Conservation (phyloP, 2,113 vertebrate species). For the Copsychus sechellarum region DNA sequence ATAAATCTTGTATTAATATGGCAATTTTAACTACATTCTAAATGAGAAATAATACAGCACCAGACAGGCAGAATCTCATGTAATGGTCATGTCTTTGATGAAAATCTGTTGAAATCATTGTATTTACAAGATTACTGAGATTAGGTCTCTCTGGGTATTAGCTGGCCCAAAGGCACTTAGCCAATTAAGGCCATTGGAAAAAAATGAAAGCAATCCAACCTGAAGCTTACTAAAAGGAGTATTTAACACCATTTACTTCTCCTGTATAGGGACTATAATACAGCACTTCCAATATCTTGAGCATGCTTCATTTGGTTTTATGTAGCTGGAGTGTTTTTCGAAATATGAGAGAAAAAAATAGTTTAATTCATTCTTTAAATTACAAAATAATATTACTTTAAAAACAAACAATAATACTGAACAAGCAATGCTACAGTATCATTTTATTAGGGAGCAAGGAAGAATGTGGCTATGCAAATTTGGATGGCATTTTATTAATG, state of each 20-base stretch:
- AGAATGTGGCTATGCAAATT: background rate
- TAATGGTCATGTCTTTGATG: slow-evolving; percentile 51
- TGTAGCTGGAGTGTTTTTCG: background rate
- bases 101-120: slow-evolving; percentile 61
- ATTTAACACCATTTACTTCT: slow-evolving; percentile 36
- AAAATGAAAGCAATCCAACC: slow-evolving; percentile 48
- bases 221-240: slow-evolving; percentile 46
- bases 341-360: background rate
- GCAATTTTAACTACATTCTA: background rate
- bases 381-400: background rate
- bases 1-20: background rate
- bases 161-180: slow-evolving; percentile 59
- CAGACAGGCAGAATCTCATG: background rate
- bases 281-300: background rate
- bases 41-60: background rate
- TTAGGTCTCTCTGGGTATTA: slow-evolving; percentile 51
- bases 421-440: background rate
- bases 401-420: background rate
- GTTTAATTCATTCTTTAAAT: background rate
- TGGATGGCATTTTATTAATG: background rate
- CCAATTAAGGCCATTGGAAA: slow-evolving; percentile 59
- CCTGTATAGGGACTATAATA: background rate
- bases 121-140: slow-evolving; percentile 65
- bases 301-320: background rate
- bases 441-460: background rate